Conservation (phyloP, 23 tunicate species). For the Botrylloides violaceus region DNA sequence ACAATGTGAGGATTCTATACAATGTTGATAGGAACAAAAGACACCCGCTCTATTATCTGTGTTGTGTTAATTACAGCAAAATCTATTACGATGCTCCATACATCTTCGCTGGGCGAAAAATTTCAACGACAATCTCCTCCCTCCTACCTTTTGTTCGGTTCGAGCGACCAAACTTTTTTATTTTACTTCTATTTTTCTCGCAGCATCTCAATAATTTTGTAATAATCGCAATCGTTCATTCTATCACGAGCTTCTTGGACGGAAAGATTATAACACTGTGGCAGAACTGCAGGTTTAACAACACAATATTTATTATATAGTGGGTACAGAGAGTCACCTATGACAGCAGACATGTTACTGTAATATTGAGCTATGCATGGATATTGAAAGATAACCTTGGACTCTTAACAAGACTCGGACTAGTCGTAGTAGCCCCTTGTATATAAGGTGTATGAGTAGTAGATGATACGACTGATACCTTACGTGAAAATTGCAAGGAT, state of each 20-base stretch:
- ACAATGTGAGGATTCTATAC: background rate
- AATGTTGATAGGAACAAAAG: background rate
- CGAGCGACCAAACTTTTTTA: constrained; percentile 1
- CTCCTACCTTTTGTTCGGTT: background rate
- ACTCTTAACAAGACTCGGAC: too few species aligned
- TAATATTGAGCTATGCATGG: too few species aligned
- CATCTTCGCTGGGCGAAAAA: background rate
- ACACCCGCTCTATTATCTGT: background rate
- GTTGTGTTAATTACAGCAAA: background rate
- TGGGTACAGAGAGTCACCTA: too few species aligned
- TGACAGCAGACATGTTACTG: too few species aligned
- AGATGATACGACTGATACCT: too few species aligned
- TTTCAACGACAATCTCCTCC: background rate
- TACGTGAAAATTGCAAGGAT: too few species aligned
- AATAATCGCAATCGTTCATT: background rate
- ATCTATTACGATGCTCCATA: background rate
- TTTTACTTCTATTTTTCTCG: background rate
- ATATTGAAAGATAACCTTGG: too few species aligned
- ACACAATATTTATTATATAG: too few species aligned
- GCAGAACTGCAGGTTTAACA: too few species aligned
- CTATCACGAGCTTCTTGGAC: background rate
- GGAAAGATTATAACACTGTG: too few species aligned
- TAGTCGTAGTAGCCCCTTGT: too few species aligned
- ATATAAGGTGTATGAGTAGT: too few species aligned
- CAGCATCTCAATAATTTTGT: background rate